Conservation (phyloP, 2,113 vertebrate species). For the Crotalus horridus region DNA sequence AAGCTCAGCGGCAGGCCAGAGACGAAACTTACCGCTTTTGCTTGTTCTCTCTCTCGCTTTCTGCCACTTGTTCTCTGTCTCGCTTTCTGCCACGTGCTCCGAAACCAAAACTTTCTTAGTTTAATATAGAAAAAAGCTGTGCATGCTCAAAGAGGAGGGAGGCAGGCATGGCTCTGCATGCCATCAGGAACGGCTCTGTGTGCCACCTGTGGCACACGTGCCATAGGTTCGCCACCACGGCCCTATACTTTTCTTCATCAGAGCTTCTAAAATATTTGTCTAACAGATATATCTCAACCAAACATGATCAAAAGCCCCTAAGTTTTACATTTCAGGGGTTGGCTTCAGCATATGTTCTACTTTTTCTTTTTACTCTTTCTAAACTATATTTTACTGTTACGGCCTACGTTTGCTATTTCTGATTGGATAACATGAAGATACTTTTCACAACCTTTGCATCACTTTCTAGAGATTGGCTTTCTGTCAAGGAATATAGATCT, state of each 20-base stretch:
- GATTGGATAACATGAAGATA: neutral
- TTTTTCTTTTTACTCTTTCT: neutral
- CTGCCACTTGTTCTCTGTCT: no score
- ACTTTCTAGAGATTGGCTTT: neutral
- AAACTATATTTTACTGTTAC: neutral
- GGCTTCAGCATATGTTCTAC: neutral
- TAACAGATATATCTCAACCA: neutral
- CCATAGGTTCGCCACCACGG: no score
- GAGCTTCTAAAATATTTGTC: neutral
- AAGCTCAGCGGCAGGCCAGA: no score
- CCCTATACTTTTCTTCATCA: neutral
- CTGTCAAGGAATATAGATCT: neutral
- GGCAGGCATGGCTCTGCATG: no score
- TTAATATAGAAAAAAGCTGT: no score
- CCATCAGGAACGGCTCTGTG: no score
- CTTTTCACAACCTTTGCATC: neutral
- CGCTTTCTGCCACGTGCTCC: no score
- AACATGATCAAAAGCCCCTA: neutral
- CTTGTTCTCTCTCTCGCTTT: no score
- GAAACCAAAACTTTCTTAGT: no score
- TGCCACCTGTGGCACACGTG: no score
- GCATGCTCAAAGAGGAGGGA: no score
- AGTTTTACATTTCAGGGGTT: neutral
- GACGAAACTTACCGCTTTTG: no score
- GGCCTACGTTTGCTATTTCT: neutral